These are phyloP conservation scores for Mycalesis mineus DNA, from an alignment of 2,888 invertebrate species.

Conservation along the genomic window DNA sequence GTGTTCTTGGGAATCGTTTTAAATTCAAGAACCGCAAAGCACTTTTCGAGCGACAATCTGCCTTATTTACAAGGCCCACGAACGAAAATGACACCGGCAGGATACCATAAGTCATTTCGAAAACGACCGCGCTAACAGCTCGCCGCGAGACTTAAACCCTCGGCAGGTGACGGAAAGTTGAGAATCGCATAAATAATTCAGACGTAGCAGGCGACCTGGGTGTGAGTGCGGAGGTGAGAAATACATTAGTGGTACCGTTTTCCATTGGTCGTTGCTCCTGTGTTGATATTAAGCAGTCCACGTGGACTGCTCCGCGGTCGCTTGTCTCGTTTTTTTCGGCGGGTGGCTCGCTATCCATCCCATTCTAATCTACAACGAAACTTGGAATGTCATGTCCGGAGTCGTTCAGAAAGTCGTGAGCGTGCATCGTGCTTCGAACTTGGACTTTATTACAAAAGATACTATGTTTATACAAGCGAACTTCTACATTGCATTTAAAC, in stretches of 20 bases:
- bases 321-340: constrained; percentile 75
- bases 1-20: constrained; percentile 78
- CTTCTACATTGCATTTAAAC: constrained; percentile 37
- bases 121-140: constrained; percentile 44
- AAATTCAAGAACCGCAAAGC: constrained; percentile 75
- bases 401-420: constrained; percentile 79
- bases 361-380: constrained; percentile 78
- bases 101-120: constrained; percentile 61
- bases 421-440: constrained; percentile 77
- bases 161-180: constrained; percentile 48
- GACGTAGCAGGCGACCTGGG: constrained; percentile 64
- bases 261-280: constrained; percentile 78
- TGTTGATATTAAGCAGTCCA: constrained; percentile 78
- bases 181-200: constrained; percentile 57
- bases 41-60: constrained; percentile 51
- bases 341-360: constrained; percentile 68
- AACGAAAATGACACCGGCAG: constrained; percentile 47
- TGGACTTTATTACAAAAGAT: constrained; percentile 47
- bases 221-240: constrained; percentile 79
- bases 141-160: constrained; percentile 57
- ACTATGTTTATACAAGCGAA: constrained; percentile 41
- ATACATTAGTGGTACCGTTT: constrained; percentile 79
- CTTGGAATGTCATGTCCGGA: constrained; percentile 79
- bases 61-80: constrained; percentile 48
- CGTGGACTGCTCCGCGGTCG: constrained; percentile 73